These are phyloP conservation scores for Argyrosomus japonicus DNA, from an alignment of 2,113 vertebrate species.

Conservation along the genomic window DNA sequence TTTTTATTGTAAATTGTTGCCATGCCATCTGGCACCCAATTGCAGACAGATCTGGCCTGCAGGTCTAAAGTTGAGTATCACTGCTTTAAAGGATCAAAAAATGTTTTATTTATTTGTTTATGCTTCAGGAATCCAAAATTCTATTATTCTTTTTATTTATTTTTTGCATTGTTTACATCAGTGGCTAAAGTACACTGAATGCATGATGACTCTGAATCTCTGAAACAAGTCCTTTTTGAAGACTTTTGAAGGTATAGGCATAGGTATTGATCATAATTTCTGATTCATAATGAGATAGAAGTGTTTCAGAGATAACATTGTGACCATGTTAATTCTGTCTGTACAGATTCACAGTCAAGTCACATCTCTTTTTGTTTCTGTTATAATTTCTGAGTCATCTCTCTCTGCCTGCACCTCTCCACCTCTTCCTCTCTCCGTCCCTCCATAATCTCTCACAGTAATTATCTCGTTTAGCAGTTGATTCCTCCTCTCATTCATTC, in stretches of 20 bases:
- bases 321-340: background rate
- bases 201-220: background rate
- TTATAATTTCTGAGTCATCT: conserved; percentile 38
- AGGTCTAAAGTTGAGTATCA: no score
- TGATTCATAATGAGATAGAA: background rate
- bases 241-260: background rate
- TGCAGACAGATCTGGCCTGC: no score
- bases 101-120: background rate
- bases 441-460: conserved; percentile 70
- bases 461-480: conserved; percentile 80
- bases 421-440: conserved; percentile 28
- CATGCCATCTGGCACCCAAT: no score
- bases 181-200: no score
- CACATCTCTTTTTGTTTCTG: conserved; percentile 16
- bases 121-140: no score
- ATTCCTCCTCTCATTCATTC: conserved; percentile 76
- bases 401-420: background rate
- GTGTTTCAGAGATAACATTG: conserved; percentile 22
- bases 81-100: background rate
- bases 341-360: background rate
- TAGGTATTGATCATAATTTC: background rate
- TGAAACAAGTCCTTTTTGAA: no score
- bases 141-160: no score
- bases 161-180: no score
- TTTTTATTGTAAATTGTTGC: no score